Evolutionary conservation across 2,113 vertebrate species (phyloP).

Genomic region (Suricata suricatta): DNA sequence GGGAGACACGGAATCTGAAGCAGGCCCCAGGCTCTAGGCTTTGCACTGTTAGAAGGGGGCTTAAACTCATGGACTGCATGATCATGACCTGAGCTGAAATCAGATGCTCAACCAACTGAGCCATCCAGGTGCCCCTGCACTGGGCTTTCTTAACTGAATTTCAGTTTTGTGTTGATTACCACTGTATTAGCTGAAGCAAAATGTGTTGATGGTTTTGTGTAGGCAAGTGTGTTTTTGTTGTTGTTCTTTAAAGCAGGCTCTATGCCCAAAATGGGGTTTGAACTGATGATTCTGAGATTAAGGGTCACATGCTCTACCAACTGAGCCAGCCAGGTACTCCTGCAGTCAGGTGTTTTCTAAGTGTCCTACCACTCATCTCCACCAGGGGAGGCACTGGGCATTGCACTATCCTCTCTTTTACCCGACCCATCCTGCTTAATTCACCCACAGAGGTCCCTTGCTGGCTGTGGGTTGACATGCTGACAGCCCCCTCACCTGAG

Average conservation of each 20-base stretch:
- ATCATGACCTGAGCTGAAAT: too few species aligned
- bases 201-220: neutral
- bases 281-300: neutral
- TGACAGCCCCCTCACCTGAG: constrained; percentile 62
- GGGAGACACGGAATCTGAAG: too few species aligned
- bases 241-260: neutral
- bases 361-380: neutral
- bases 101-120: too few species aligned
- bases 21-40: too few species aligned
- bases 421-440: neutral
- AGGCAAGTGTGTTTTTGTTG: neutral
- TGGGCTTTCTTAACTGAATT: constrained; percentile 3
- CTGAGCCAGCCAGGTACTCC: neutral
- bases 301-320: neutral
- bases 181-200: neutral
- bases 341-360: neutral
- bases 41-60: too few species aligned
- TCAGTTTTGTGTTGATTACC: neutral
- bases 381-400: constrained; percentile 28
- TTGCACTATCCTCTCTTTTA: neutral
- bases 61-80: too few species aligned
- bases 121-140: too few species aligned
- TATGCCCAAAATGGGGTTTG: neutral
- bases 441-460: constrained; percentile 43
- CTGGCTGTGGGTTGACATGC: constrained; percentile 28